Percentiles rank a stretch among this genome's conserved stretches.
phyloP scores from a whole-genome alignment of 2,888 invertebrate species.

The Epirrhoe alternata region DNA sequence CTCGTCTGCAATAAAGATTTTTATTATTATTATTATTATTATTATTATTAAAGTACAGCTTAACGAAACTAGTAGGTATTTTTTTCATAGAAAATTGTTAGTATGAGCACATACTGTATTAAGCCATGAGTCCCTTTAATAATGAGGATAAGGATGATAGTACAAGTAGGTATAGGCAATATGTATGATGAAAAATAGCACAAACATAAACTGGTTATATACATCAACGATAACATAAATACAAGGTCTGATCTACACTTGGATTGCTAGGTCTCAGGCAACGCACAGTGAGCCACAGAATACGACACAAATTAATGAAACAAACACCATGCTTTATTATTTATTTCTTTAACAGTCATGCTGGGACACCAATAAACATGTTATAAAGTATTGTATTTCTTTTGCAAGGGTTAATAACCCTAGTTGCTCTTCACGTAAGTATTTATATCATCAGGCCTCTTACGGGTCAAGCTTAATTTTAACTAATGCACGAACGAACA shows the following conservation, averaged over 20 bases:
- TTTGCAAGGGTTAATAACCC: not conserved
- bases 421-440: not conserved
- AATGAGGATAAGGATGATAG: constrained; percentile 16
- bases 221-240: constrained; percentile 44
- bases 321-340: constrained; percentile 53
- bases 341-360: constrained; percentile 41
- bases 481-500: not conserved
- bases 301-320: constrained; percentile 48
- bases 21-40: no score
- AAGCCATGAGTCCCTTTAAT: not conserved
- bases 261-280: constrained; percentile 75
- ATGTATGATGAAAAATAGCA: constrained; percentile 28
- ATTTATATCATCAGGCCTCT: not conserved
- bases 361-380: constrained; percentile 29
- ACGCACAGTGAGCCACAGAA: constrained; percentile 70
- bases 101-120: constrained; percentile 2
- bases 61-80: not conserved
- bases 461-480: not conserved
- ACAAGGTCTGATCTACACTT: constrained; percentile 74
- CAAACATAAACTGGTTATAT: constrained; percentile 21
- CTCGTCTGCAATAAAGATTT: no score
- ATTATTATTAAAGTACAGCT: constrained; percentile 1
- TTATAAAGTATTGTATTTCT: not conserved
- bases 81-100: not conserved
- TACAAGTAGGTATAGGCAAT: constrained; percentile 1